Evolutionary conservation across 2,113 vertebrate species (phyloP).

Genomic region (Hemiscyllium ocellatum): DNA sequence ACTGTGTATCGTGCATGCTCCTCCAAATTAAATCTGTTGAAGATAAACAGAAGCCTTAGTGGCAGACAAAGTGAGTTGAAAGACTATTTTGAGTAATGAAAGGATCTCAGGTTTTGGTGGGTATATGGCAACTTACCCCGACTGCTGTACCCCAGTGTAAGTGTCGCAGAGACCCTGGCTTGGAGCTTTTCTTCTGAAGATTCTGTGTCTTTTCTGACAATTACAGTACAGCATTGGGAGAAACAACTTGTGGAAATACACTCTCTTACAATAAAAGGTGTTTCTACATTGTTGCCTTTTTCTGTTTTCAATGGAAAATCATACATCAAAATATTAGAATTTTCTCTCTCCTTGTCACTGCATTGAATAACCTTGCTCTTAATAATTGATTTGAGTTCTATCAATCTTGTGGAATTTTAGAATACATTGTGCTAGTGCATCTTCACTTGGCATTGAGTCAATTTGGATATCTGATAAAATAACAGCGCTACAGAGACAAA

Average conservation of each 20-base stretch:
- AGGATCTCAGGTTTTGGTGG: neutral
- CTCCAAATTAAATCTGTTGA: neutral
- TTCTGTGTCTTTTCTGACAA: neutral
- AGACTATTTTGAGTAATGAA: neutral
- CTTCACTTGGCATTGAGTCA: slow-evolving; percentile 49
- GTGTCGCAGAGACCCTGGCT: neutral
- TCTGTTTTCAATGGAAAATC: neutral
- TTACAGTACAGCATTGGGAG: neutral
- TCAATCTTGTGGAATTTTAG: slow-evolving; percentile 57
- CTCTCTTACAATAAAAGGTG: slow-evolving; percentile 49
- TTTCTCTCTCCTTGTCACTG: neutral
- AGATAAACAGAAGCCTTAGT: neutral
- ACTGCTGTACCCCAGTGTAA: neutral
- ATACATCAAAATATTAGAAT: neutral
- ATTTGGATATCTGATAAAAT: slow-evolving; percentile 62
- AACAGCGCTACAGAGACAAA: slow-evolving; percentile 12
- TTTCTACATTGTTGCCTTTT: slow-evolving; percentile 40
- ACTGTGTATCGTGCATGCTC: neutral
- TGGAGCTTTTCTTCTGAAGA: too few relatives aligned
- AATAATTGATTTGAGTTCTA: slow-evolving; percentile 61
- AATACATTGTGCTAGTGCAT: slow-evolving; percentile 66
- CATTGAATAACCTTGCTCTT: slow-evolving; percentile 61
- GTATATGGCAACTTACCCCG: neutral
- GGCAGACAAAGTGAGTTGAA: neutral
- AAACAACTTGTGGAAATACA: neutral